Evolutionary conservation across 2,113 vertebrate species (phyloP), one percentile per base, ranked within the genome.

Genomic region (Elephantulus edwardii): DNA sequence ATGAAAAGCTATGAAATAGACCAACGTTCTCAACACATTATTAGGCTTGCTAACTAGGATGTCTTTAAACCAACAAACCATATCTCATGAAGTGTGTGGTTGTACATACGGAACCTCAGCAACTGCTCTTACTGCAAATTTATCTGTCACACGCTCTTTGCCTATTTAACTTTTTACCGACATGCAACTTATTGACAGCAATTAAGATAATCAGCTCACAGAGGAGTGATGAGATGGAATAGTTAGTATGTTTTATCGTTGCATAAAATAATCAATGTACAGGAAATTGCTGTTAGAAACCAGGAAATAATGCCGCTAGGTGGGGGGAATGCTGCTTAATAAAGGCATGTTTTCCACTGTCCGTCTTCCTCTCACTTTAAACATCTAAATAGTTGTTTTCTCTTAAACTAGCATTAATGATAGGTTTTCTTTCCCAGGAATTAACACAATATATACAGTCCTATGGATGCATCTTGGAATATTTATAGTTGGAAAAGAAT

Each of bases 331-430:
- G 19, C 28, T 48, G 3, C 33, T 74, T n/a, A 60, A 68, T 38
- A 68, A 77, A 89, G 79, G 82, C 76, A 24, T 38, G 28, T 4
- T 66, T 62, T 38, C 8, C 0, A 13, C 6, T 48, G 24, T 38
- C 66, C 60, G 13, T 50, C 48, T 83, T 77, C 20, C 46, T 56
- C 54, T 56, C 33, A 9, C 16, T 38, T 42, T 7, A 14, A 52
- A 74, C 46, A 93, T 40, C 8, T 74, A 84, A 72, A 52, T 60
- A 35, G 19, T 62, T 46, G 56, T 77, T 90, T 85, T 78, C 6
- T 82, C 52, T 66, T 80, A 70, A 88, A 92, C 66, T 77, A 77
- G 60, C 46, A 80, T 71, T 20, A 50, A 33, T 6, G 50, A 85
- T 72, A 56, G 75, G 30, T 9, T 72, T 86, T 58, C 16, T 54